phyloP scores from a whole-genome alignment of 2,113 vertebrate genomes.

The Corythoichthys intestinalis region DNA sequence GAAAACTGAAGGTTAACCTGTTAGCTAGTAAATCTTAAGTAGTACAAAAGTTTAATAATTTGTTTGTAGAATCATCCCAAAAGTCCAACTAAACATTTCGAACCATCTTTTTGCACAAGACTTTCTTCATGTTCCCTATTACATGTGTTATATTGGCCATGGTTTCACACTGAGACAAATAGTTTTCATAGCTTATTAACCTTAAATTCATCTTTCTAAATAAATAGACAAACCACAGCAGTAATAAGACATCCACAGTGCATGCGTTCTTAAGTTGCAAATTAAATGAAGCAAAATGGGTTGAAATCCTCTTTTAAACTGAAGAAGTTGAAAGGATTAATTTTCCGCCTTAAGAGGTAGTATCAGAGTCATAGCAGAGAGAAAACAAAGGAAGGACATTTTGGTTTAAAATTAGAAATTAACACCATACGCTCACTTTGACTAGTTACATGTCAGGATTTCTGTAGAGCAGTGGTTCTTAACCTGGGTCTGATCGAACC shows the following conservation, averaged over 20 bases:
- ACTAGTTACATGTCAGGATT: background rate
- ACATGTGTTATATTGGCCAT: background rate
- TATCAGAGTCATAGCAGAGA: background rate
- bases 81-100: too few relatives aligned
- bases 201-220: slow-evolving; percentile 26
- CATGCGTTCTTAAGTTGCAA: slow-evolving; percentile 64
- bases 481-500: too few relatives aligned
- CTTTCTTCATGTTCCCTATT: background rate
- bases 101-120: too few relatives aligned
- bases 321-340: background rate
- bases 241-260: slow-evolving; percentile 60
- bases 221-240: slow-evolving; percentile 50
- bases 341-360: background rate
- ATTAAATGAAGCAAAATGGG: slow-evolving; percentile 50
- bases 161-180: background rate
- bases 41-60: too few relatives aligned
- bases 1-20: background rate
- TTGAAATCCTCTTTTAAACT: slow-evolving; percentile 5
- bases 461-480: too few relatives aligned
- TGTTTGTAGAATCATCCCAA: too few relatives aligned
- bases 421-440: background rate
- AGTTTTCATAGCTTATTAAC: slow-evolving; percentile 59
- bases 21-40: too few relatives aligned
- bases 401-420: background rate
- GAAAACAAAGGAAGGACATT: background rate